A percentile compares a stretch with the other conserved stretches of the same genome.
Conservation (phyloP, 1,140 invertebrate genomes). For the Drosophila pallidifrons region DNA sequence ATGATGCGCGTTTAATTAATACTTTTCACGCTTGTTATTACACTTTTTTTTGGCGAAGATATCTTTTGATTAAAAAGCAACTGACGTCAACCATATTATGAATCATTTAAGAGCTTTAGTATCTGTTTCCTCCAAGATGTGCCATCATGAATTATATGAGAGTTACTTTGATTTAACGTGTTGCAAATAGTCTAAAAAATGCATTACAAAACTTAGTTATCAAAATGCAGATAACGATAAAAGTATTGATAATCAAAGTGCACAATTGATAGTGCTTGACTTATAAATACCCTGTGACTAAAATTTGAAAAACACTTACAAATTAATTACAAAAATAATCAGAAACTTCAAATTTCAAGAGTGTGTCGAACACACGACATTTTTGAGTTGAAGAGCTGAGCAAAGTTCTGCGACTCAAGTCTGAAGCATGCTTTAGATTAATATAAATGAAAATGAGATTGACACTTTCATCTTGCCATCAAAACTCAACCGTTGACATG, state of each 20-base stretch:
- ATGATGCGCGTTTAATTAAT: conserved; percentile 37
- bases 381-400: neutral
- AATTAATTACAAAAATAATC: neutral
- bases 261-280: neutral
- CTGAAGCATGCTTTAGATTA: neutral
- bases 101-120: conserved; percentile 6
- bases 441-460: conserved; percentile 1
- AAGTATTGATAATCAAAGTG: neutral
- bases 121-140: neutral
- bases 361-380: neutral
- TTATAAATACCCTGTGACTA: neutral
- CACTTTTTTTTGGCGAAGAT: conserved; percentile 2
- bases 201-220: neutral
- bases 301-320: neutral
- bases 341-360: neutral
- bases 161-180: neutral
- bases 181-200: neutral
- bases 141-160: neutral
- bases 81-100: conserved; percentile 7
- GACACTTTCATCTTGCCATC: neutral
- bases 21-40: conserved; percentile 1
- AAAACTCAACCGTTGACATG: neutral
- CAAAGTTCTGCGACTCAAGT: neutral
- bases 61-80: conserved; percentile 14
- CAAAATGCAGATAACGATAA: neutral